These are phyloP conservation scores for Nyctalus aviator DNA, from an alignment of 2,797 vertebrate genomes.

Conservation along the genomic window DNA sequence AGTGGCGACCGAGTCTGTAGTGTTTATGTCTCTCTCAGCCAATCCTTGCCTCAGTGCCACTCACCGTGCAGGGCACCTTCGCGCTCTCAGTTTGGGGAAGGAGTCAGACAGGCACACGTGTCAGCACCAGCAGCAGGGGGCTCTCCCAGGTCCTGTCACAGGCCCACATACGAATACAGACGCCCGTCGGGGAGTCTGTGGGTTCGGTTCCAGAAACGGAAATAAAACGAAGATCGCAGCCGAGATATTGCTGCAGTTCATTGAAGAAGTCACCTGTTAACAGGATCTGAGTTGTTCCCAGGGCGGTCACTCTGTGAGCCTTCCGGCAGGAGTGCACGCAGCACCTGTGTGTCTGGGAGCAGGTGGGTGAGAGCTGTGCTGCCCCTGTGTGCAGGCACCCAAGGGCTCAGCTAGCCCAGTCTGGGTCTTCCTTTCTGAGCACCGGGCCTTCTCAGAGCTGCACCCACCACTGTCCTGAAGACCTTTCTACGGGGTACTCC, in stretches of 20 bases:
- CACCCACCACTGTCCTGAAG: neutral
- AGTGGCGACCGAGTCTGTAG: neutral
- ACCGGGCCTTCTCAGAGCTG: neutral
- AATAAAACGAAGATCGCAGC: neutral
- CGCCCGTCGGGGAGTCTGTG: neutral
- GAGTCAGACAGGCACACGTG: neutral
- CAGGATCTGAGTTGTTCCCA: neutral
- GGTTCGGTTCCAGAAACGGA: neutral
- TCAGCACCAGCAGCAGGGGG: neutral
- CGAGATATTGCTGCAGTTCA: neutral
- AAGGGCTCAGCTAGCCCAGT: neutral
- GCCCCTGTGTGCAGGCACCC: neutral
- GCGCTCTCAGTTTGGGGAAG: neutral
- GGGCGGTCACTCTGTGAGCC: neutral
- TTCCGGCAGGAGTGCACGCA: neutral
- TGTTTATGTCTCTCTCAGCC: neutral
- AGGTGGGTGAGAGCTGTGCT: neutral
- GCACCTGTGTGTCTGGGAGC: neutral
- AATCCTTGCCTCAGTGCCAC: neutral
- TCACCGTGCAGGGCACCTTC: neutral
- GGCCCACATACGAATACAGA: neutral
- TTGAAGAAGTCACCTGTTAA: neutral
- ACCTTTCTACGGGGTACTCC: rapidly evolving
- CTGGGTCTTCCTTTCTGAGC: neutral
- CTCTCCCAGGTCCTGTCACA: neutral